Conservation (phyloP, 64 coral and sea anemone species). For the Trachythela sp. region DNA sequence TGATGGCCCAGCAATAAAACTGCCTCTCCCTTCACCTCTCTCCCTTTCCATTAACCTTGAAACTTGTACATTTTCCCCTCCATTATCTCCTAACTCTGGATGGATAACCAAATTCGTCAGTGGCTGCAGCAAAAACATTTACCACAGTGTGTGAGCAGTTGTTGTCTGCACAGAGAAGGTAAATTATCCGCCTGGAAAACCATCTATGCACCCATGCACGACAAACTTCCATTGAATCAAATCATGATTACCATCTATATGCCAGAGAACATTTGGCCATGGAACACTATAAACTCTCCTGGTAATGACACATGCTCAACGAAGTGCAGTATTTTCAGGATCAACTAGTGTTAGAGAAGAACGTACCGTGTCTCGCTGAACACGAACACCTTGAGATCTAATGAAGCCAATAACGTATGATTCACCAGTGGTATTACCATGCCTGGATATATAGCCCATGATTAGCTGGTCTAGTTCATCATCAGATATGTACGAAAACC, state of each 20-base stretch:
- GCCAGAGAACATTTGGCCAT: constrained; percentile 44
- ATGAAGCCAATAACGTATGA: constrained; percentile 15
- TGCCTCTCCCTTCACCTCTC: background rate
- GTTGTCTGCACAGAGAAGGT: constrained; percentile 28
- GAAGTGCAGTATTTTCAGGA: constrained; percentile 29
- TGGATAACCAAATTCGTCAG: background rate
- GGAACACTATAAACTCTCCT: constrained; percentile 50
- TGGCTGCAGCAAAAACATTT: background rate
- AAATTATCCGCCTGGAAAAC: constrained; percentile 42
- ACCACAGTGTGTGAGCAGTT: constrained; percentile 12
- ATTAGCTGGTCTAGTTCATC: constrained; percentile 29
- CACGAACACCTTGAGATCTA: constrained; percentile 7
- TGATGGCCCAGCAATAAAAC: constrained; percentile 8
- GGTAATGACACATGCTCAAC: constrained; percentile 40
- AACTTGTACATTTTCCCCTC: constrained; percentile 48
- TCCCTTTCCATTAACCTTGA: constrained; percentile 27
- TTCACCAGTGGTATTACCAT: constrained; percentile 13
- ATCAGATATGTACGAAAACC: constrained; percentile 18
- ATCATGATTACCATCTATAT: constrained; percentile 48
- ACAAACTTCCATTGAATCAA: constrained; percentile 30
- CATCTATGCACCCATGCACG: constrained; percentile 46
- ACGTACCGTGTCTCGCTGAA: constrained; percentile 38
- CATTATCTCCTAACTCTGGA: constrained; percentile 40
- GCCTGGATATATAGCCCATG: background rate
- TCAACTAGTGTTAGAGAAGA: constrained; percentile 35